Evolutionary conservation across 2,888 invertebrate species (phyloP).

Genomic region (Apamea epomidion): DNA sequence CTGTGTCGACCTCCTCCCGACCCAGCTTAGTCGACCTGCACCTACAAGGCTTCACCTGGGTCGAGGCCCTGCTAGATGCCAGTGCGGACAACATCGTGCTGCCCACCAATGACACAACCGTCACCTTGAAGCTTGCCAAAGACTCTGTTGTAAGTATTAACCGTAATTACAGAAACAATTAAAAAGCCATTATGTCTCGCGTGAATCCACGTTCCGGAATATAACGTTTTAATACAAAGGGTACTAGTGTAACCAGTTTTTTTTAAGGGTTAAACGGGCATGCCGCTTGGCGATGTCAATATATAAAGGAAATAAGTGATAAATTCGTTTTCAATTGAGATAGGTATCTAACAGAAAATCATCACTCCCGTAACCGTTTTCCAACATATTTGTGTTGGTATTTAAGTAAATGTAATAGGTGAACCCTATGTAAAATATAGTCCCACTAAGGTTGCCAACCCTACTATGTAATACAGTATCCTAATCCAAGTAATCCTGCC

Average conservation of each 20-base stretch:
- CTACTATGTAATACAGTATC: background rate
- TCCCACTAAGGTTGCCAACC: background rate
- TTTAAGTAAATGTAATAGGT: background rate
- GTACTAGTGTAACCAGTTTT: conserved; percentile 1
- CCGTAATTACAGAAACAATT: background rate
- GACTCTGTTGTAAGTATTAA: conserved; percentile 70
- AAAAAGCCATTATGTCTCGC: background rate
- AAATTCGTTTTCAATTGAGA: background rate
- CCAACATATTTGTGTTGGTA: background rate
- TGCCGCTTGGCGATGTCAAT: background rate
- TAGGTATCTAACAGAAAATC: background rate
- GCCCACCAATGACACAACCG: conserved; percentile 72
- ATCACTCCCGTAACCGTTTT: background rate
- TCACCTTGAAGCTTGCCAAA: conserved; percentile 75
- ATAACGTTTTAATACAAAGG: background rate
- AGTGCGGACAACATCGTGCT: conserved; percentile 71
- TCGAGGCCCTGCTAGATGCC: conserved; percentile 71
- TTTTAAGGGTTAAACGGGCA: background rate
- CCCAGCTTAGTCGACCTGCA: conserved; percentile 67
- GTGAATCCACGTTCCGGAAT: no score
- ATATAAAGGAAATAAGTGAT: background rate
- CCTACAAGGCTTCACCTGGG: conserved; percentile 78
- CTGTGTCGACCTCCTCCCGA: background rate
- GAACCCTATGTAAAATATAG: background rate
- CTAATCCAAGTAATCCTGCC: background rate